Base-by-base conservation (phyloP, 2,888 invertebrate species). In the Cantharis flavilabris region DNA sequence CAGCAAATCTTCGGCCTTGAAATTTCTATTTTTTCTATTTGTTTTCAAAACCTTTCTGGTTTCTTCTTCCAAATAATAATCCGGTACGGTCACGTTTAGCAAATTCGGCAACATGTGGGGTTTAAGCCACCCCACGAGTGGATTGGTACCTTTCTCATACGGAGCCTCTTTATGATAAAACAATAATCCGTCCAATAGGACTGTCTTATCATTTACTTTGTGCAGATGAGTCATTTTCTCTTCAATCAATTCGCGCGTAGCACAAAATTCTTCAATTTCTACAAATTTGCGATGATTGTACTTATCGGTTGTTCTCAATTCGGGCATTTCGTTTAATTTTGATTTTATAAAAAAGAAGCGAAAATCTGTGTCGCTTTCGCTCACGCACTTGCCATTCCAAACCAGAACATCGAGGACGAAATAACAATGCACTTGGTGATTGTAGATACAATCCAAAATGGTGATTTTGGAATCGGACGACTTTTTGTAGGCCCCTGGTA, bases 41-140 rank as follows among this genome's bases (percentile, higher is more conserved):
- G 0, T 33, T 33, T 3, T 13, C 3, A 33, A 33, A 64, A 16
- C 3, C 0, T 9, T 23, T 16, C 9, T 4, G 9, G 11, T n/a
- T 79, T 86, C 89, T 65, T 88, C 86, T 1, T 81, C 49, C 71
- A 87, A 81, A 82, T 91, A 92, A 3, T 78, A 81, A 13, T 83
- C 71, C 78, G 90, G 87, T 0, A 93, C 88, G 74, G 82, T 84
- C 9, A 90, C 86, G 76, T 89, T 89, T 88, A 96, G 88, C 23
- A 16, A 16, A 16, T 97, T 97, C 0, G 93, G 92, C 9, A 98
- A 85, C 98, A 98, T 98, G 86, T 91, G 97, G 0, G 95, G 92
- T 85, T 94, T 97, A 2, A 99, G 89, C 98, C 98, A 99, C 1
- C 95, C 94, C 1, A 98, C 97, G 9, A 99, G 88, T 0, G 98